phyloP scores from a whole-genome alignment of 2,888 invertebrate species.

The Eutolmus rufibarbis region DNA sequence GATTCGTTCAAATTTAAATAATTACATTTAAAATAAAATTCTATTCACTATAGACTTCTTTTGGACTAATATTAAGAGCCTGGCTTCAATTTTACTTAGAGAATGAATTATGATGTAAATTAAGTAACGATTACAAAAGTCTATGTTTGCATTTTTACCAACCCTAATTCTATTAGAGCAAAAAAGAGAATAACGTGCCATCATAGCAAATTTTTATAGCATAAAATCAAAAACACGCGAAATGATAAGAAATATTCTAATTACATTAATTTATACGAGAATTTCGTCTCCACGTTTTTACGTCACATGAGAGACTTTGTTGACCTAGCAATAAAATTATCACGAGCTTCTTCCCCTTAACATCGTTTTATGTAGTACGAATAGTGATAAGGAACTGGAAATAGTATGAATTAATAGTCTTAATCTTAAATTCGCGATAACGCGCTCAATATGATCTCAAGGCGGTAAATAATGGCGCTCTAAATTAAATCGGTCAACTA shows the following conservation, averaged over 20 bases:
- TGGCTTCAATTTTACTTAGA: too few species aligned
- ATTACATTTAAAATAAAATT: too few species aligned
- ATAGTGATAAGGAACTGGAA: background rate
- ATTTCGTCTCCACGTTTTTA: background rate
- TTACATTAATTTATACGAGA: background rate
- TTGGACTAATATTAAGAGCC: too few species aligned
- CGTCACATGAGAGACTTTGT: background rate
- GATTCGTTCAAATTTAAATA: too few species aligned
- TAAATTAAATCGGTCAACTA: background rate
- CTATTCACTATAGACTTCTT: too few species aligned
- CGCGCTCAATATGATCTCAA: background rate
- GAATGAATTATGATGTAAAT: too few species aligned
- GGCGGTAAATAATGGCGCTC: background rate
- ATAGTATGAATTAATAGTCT: background rate
- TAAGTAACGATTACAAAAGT: background rate
- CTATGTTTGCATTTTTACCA: background rate
- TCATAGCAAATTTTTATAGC: background rate
- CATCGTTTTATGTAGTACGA: background rate
- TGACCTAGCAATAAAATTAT: background rate
- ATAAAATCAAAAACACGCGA: background rate
- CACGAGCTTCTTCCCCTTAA: background rate
- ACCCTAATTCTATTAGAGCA: background rate
- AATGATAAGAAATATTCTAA: background rate
- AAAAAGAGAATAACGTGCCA: background rate
- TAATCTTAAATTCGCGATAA: background rate